Conservation (phyloP, 2,888 invertebrate genomes). For the Megaustenia siamemsis region DNA sequence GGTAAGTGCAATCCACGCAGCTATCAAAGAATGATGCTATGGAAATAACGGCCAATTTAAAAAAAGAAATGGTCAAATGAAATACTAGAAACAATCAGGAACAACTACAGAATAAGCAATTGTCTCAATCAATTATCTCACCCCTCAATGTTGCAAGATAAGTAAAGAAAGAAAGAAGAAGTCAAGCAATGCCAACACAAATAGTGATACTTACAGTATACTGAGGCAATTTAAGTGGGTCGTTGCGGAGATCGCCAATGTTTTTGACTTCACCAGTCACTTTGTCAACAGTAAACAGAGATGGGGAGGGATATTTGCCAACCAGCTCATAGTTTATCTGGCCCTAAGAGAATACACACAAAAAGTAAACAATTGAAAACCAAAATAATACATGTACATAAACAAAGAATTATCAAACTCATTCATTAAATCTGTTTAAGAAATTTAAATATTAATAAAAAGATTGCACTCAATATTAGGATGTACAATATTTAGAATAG, state of each 20-base stretch:
- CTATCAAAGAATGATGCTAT: too few species aligned
- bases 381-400: too few species aligned
- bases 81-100: too few species aligned
- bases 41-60: too few species aligned
- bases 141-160: too few species aligned
- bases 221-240: slow-evolving; percentile 59
- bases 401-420: too few species aligned
- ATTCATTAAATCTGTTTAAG: neutral
- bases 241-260: slow-evolving; percentile 65
- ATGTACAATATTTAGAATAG: too few species aligned
- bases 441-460: neutral
- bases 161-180: too few species aligned
- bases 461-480: too few species aligned
- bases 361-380: neutral
- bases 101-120: neutral
- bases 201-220: slow-evolving; percentile 67
- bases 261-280: slow-evolving; percentile 67
- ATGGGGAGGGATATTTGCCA: slow-evolving; percentile 65
- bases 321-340: slow-evolving; percentile 63
- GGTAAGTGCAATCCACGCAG: too few species aligned
- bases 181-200: too few species aligned
- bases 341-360: slow-evolving; percentile 61
- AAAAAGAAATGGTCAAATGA: too few species aligned
- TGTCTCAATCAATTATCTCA: neutral
- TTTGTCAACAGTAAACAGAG: slow-evolving; percentile 72